A percentile compares a stretch with the other conserved stretches of the same genome.
phyloP scores from a whole-genome alignment of 2,888 invertebrate genomes.

The Parascotia fuliginaria region DNA sequence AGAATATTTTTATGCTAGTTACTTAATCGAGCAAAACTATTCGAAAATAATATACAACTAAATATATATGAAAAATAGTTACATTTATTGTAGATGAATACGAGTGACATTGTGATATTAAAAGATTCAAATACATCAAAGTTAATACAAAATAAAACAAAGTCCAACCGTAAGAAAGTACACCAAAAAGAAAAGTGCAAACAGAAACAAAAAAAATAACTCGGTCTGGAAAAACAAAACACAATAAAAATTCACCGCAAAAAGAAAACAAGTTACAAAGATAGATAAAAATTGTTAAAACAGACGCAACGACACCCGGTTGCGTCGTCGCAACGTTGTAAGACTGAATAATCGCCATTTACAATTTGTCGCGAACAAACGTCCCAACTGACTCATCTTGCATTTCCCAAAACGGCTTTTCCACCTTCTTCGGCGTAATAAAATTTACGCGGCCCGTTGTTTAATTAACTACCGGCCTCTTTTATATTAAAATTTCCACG shows the following conservation, averaged over 20 bases:
- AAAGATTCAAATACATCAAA: too few species aligned
- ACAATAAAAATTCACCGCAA: conserved; percentile 27
- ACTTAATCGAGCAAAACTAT: too few species aligned
- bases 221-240: too few species aligned
- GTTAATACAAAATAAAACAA: background rate
- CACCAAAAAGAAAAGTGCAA: conserved; percentile 19
- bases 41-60: too few species aligned
- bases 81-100: too few species aligned
- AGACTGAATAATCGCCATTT: conserved; percentile 75
- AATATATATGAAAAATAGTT: too few species aligned
- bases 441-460: conserved; percentile 22
- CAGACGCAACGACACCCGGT: conserved; percentile 52
- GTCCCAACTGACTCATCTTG: conserved; percentile 64
- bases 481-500: conserved; percentile 16
- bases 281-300: conserved; percentile 51
- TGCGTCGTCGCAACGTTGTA: conserved; percentile 61
- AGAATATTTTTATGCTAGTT: too few species aligned
- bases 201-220: conserved; percentile 25
- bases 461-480: conserved; percentile 29
- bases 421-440: conserved; percentile 21
- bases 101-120: too few species aligned
- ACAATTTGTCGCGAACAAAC: conserved; percentile 65
- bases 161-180: conserved; percentile 2
- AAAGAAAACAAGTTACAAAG: conserved; percentile 46
- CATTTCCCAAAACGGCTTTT: conserved; percentile 40